Base-by-base conservation (phyloP, 1,140 invertebrate genomes). In the Hirudo medicinalis region DNA sequence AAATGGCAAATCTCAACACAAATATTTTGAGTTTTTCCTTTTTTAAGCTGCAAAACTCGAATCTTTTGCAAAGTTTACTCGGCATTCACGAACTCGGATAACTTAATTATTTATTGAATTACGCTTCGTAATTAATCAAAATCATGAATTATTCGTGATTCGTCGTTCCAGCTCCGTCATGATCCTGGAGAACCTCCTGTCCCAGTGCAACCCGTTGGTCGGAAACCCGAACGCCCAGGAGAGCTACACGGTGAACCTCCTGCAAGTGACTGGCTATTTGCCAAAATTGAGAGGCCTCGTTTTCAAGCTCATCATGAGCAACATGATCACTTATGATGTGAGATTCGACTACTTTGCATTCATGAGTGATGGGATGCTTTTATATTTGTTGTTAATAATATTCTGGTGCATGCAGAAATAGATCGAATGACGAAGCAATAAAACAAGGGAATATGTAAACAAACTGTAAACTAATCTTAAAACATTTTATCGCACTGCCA, bases 251-350 rank as follows among this genome's bases (percentile, higher is more conserved):
- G 82, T 85, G 72, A 87, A 88, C 81, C 75, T 89, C 27, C 78
- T 90, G 13, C 80, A 84, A 79, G 82, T 90, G 53, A 77, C 85
- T 19, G 79, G 86, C 29, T 89, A 90, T 78, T 84, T 87, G 70
- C 86, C 88, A 43, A 78, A 82, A 22, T 79, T 87, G 57, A 81
- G 85, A 71, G 80, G 81, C 69, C 81, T 86, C 25, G 84, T 90
- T 67, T 77, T 90, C 19, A 81, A 84, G 74, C 79, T 89, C 73
- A 84, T 90, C 71, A 84, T 89, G 76, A 85, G 87, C 71, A 88
- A 86, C 86, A 79, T 91, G 75, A 79, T 88, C 40, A 79, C 85
- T 70, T 80, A 90, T 73, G 89, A 91, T 82, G 86, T 88, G 76
- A 79, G 81, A 79, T 76, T 72, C 22, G 8, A n/a, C n/a, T n/a